Evolutionary conservation across 2,888 invertebrate species (phyloP), one percentile per base, ranked within the genome.

Genomic region (Microplitis deprimator): DNA sequence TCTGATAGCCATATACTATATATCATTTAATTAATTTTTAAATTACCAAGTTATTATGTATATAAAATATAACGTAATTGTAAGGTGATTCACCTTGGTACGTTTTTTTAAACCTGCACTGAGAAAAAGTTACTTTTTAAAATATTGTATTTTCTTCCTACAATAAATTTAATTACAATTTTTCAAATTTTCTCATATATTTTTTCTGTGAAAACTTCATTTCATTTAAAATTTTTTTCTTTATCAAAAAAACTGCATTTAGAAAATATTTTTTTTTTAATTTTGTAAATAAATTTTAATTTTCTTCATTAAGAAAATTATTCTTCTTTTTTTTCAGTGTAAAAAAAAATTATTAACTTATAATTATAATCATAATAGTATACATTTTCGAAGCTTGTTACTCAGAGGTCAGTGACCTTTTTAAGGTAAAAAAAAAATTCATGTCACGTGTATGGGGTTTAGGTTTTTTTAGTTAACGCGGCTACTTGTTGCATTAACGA

Each of bases 81-180:
- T n/a, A 38, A 60, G 74, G 74, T 74, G 62, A 67, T 74, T 70
- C 65, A 77, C 68, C 74, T 77, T 16, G 50, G 20, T 16, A 65
- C 4, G 8, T 17, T 41, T 29, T 65, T 59, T 64, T 16, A 73
- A 39, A 69, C 17, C 68, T 40, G 8, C 17, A n/a, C 2, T 10
- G 17, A 50, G 10, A 40, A 41, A 68, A 29, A 62, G 16, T n/a
- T 17, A 62, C n/a, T 62, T 17, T n/a, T 17, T 13, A 62, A n/a
- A 62, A 62, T n/a, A 62, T 62, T n/a, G n/a, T 62, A 1, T 20
- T 20, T 20, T 20, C 17, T 62, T 62, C n/a, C 16, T 62, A 16
- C 62, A 16, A 13, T 17, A n/a, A n/a, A n/a, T 8, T 29, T 29
- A 29, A 29, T 29, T 29, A 29, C 4, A 0, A 29, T 29, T 2